These are phyloP conservation scores for Calameuta filiformis DNA, from an alignment of 2,888 invertebrate genomes.

Conservation along the genomic window DNA sequence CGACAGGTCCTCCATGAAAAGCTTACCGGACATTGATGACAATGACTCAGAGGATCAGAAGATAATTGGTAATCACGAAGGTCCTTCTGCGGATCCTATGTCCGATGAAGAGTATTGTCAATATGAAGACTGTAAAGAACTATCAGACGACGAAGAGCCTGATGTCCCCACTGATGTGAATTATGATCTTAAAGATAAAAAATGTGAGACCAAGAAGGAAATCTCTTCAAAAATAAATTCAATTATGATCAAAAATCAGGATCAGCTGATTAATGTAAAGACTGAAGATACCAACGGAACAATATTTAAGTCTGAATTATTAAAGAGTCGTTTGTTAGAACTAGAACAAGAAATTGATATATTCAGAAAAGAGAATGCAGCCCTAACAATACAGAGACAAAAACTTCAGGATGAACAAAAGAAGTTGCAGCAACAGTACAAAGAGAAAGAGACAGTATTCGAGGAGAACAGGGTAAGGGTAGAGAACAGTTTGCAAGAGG, in stretches of 20 bases:
- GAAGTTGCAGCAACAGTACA: conserved; percentile 69
- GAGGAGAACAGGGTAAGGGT: conserved; percentile 73
- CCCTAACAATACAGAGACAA: conserved; percentile 62
- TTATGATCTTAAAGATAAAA: no score
- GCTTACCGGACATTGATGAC: no score
- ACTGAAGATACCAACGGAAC: conserved; percentile 65
- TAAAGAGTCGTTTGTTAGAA: conserved; percentile 73
- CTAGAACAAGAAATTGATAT: conserved; percentile 74
- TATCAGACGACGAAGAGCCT: not conserved
- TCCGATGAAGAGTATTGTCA: not conserved
- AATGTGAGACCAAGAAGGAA: no score
- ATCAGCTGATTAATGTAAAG: conserved; percentile 37
- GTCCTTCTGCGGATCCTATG: no score
- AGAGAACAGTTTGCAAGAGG: conserved; percentile 76
- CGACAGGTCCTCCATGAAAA: no score
- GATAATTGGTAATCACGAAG: no score
- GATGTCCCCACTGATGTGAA: no score
- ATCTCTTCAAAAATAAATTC: no score
- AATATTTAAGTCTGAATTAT: conserved; percentile 70
- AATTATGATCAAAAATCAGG: no score
- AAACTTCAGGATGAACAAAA: conserved; percentile 67
- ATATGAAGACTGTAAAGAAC: not conserved
- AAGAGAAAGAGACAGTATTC: conserved; percentile 71
- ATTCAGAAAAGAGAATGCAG: conserved; percentile 69
- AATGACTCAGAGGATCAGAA: no score